Conservation (phyloP, 2,797 vertebrate genomes). For the Gobionotothen gibberifrons region DNA sequence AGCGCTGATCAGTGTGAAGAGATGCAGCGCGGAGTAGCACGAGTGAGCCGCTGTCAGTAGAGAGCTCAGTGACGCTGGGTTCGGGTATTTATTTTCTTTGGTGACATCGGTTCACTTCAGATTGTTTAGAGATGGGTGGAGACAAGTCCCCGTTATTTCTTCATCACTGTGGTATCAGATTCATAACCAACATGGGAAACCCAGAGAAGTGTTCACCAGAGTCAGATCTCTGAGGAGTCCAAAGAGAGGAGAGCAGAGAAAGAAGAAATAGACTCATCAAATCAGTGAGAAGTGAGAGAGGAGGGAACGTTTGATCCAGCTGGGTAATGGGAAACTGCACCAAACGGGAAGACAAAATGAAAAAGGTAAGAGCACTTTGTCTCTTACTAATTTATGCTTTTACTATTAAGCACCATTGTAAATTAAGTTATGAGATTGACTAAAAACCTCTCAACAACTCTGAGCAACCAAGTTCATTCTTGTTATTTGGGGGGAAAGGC, state of each 20-base stretch:
- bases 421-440: not conserved
- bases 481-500: not conserved
- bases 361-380: conserved; percentile 67
- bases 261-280: not conserved
- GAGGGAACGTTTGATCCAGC: not conserved
- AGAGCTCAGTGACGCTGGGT: not conserved
- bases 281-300: not conserved
- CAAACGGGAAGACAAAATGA: conserved; percentile 85
- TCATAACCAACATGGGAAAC: conserved; percentile 30
- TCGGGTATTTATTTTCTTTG: conserved; percentile 19
- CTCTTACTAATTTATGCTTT: not conserved
- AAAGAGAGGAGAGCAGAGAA: conserved; percentile 17
- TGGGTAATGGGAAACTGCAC: conserved; percentile 91
- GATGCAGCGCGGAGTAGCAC: not conserved
- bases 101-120: not conserved
- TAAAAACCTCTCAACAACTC: not conserved
- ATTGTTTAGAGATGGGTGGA: conserved; percentile 15
- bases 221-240: conserved; percentile 16
- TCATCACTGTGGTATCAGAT: conserved; percentile 22
- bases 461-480: not conserved
- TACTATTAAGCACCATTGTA: not conserved
- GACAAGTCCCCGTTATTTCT: not conserved
- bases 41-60: conserved; percentile 12
- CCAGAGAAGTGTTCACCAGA: not conserved
- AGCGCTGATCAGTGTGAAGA: conserved; percentile 20